Evolutionary conservation across 1,140 invertebrate species (phyloP), one percentile per base, ranked within the genome.

Genomic region (Hyposmocoma kahamanoa): DNA sequence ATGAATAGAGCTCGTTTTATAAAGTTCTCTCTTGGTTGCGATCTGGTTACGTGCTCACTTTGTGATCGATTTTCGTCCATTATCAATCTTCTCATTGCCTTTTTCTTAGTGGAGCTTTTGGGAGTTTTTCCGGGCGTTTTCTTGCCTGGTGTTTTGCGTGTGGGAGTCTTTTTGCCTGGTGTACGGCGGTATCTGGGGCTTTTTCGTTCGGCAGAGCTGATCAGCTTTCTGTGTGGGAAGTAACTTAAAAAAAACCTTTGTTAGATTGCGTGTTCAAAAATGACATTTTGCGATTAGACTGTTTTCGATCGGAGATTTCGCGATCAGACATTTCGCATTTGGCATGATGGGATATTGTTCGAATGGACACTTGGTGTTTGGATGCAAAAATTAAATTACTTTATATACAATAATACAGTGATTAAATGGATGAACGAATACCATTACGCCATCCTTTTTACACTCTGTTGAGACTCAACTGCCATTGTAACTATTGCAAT

Each of bases 1-100:
- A 91, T 87, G 53, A 92, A 92, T 0, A 92, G 60, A 0, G 91
- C 90, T 54, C 91, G 72, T 60, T 90, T 91, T 1, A 89, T 84
- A 0, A 86, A 87, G 56, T 89, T 86, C 36, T 87, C 53, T 2
- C 78, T 67, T 4, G 80, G 72, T 49, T 82, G 79, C 0, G 87
- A 80, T 39, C 63, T 63, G 0, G 72, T 69, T 20, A 76, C 30
- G 1, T 42, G 57, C 3, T 85, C 79, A n/a, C n/a, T n/a, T n/a
- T n/a, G n/a, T n/a, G n/a, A n/a, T n/a, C n/a, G n/a, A n/a, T n/a
- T n/a, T 1, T 66, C 42, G 24, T 74, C 76, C 63, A 81, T 58
- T 6, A 82, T 52, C 3, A 83, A 41, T 13, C 76, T 36, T 41
- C 80, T 55, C 72, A 86, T 82, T 1, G 83, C 81, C 48, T 87